Percentiles rank a stretch among this genome's conserved stretches.
Conservation (phyloP, 2,797 vertebrate species). For the Halcyon chelicuti region DNA sequence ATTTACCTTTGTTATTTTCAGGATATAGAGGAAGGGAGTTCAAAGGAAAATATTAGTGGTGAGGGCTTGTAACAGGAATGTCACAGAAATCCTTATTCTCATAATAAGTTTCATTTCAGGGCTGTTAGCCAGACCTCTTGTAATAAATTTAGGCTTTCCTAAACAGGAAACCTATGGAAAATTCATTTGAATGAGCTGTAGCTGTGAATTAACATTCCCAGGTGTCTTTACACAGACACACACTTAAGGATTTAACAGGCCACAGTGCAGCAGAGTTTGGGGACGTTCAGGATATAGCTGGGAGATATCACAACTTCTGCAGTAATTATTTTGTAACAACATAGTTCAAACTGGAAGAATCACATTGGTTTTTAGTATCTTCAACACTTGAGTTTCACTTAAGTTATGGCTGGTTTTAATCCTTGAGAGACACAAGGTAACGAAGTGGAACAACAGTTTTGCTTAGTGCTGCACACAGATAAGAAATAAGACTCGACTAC, state of each 20-base stretch:
- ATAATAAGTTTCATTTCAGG: background rate
- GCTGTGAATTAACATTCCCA: conserved; percentile 10
- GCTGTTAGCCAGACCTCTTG: conserved; percentile 5
- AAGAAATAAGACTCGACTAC: background rate
- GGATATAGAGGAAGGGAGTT: background rate
- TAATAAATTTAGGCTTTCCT: conserved; percentile 22
- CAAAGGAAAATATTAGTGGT: background rate
- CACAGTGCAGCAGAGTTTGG: background rate
- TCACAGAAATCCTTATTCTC: background rate
- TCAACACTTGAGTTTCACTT: background rate
- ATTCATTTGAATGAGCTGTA: conserved; percentile 16
- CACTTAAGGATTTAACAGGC: background rate
- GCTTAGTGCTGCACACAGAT: background rate
- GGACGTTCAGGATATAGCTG: background rate
- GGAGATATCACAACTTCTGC: background rate
- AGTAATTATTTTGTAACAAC: background rate
- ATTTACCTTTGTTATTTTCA: conserved; percentile 16
- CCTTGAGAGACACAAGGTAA: background rate
- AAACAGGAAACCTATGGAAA: conserved; percentile 48
- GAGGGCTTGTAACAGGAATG: background rate
- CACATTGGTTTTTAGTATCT: background rate
- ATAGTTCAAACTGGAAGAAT: background rate
- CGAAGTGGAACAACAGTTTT: background rate
- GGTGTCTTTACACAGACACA: background rate
- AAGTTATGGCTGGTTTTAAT: background rate